Conservation (phyloP, 2,113 vertebrate species). For the Eolophus roseicapilla region DNA sequence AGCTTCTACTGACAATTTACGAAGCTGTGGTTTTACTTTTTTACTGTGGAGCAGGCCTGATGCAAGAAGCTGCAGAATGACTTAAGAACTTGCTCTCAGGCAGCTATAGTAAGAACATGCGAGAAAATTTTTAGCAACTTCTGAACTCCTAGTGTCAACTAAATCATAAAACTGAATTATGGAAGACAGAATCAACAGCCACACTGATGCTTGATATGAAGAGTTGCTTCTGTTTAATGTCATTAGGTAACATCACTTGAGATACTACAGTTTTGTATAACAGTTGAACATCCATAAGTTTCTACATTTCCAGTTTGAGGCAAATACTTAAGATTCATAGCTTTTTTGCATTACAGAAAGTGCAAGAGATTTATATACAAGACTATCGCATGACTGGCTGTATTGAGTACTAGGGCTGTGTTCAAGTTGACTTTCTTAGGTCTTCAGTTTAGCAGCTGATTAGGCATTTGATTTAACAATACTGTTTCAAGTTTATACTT, state of each 20-base stretch:
- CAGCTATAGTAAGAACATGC: not conserved
- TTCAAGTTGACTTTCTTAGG: constrained; percentile 44
- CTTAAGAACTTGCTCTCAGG: not conserved
- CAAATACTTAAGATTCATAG: constrained; percentile 68
- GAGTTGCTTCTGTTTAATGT: constrained; percentile 57
- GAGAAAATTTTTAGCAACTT: not conserved
- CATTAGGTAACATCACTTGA: constrained; percentile 26
- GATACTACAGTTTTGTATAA: constrained; percentile 42
- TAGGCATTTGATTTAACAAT: constrained; percentile 43
- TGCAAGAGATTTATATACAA: constrained; percentile 72
- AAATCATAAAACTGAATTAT: not conserved
- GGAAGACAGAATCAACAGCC: not conserved
- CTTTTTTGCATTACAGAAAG: constrained; percentile 75
- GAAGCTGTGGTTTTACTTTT: not conserved
- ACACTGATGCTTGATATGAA: constrained; percentile 26
- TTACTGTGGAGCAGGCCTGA: not conserved
- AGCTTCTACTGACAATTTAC: not conserved
- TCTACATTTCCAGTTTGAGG: constrained; percentile 80
- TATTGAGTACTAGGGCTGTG: constrained; percentile 9
- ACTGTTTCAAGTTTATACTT: constrained; percentile 67
- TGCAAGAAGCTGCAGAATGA: not conserved
- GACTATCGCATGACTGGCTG: constrained; percentile 48
- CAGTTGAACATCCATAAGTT: constrained; percentile 49
- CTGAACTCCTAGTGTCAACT: not conserved
- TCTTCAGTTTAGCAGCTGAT: constrained; percentile 42